Conservation (phyloP, 2,888 invertebrate species). For the Luperina testacea region DNA sequence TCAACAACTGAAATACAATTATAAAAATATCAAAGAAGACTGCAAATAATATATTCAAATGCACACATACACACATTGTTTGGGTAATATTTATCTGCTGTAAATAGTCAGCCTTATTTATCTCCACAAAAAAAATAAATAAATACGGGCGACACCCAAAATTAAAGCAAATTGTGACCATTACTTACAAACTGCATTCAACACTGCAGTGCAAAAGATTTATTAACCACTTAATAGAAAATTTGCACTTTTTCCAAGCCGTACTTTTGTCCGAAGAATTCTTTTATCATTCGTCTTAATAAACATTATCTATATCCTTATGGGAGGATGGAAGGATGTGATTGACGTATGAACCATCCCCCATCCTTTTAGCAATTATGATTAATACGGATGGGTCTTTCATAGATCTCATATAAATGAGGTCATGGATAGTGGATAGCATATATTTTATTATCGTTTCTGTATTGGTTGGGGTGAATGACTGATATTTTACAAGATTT, state of each 20-base stretch:
- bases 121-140: background rate
- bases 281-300: constrained; percentile 73
- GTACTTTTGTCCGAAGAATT: constrained; percentile 56
- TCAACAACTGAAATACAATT: background rate
- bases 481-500: no score
- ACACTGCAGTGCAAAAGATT: constrained; percentile 29
- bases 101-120: constrained; percentile 10
- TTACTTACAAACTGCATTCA: constrained; percentile 44
- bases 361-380: constrained; percentile 44
- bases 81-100: background rate
- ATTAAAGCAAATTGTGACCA: constrained; percentile 47
- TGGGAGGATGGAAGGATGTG: constrained; percentile 39
- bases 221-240: constrained; percentile 33
- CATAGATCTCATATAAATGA: constrained; percentile 17
- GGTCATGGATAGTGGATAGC: background rate
- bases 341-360: constrained; percentile 43
- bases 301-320: constrained; percentile 74
- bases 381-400: constrained; percentile 44
- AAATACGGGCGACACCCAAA: constrained; percentile 11
- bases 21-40: background rate
- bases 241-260: constrained; percentile 23
- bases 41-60: background rate
- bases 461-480: background rate
- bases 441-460: background rate
- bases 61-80: background rate